Evolutionary conservation across 2,888 invertebrate genomes (phyloP).

Genomic region (Oligia strigilis): DNA sequence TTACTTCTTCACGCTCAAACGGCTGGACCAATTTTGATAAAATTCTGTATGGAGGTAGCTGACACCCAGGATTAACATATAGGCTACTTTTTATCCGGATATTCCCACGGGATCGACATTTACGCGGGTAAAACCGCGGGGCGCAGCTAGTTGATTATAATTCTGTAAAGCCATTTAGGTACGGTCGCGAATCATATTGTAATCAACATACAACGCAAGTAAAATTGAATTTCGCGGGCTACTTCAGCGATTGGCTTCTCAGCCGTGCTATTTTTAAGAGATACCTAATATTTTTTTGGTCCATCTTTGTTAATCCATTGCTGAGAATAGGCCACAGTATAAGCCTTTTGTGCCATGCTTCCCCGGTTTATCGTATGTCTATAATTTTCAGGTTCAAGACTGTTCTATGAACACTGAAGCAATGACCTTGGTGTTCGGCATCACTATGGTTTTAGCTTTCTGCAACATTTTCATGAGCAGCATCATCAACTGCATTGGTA

Average conservation of each 20-base stretch:
- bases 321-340: background rate
- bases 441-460: conserved; percentile 73
- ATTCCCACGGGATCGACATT: no score
- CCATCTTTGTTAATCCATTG: background rate
- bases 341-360: background rate
- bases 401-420: conserved; percentile 82
- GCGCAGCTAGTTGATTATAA: no score
- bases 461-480: conserved; percentile 80
- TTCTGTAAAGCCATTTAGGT: no score
- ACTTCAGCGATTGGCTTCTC: background rate
- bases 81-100: no score
- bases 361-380: background rate
- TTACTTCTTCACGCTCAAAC: no score
- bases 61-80: no score
- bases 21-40: no score
- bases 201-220: no score
- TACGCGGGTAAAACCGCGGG: no score
- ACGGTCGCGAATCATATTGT: no score
- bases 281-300: background rate
- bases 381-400: conserved; percentile 70
- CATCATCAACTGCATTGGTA: conserved; percentile 83
- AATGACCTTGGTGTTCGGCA: conserved; percentile 79
- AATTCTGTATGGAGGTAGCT: no score
- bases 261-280: background rate
- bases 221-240: no score